A percentile compares a stretch with the other conserved stretches of the same genome.
Evolutionary conservation across 2,113 vertebrate species (phyloP).

Genomic region (Irena cyanogastra): DNA sequence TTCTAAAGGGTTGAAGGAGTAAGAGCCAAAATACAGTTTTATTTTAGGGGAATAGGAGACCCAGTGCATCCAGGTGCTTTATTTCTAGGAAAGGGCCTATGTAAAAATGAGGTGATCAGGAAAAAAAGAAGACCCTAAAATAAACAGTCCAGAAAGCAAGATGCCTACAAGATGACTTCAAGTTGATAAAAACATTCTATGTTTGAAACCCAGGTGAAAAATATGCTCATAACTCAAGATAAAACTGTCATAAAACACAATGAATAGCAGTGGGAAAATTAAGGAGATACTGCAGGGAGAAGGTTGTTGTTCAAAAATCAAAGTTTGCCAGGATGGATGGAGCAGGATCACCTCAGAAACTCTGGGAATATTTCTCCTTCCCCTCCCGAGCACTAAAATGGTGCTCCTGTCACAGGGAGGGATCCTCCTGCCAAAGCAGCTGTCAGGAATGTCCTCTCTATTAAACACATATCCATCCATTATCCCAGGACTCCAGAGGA

Average conservation of each 20-base stretch:
- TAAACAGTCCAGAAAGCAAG: neutral
- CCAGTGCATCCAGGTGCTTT: neutral
- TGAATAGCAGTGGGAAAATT: neutral
- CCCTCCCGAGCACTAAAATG: neutral
- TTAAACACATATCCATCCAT: neutral
- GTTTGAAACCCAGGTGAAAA: neutral
- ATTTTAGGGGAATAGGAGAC: neutral
- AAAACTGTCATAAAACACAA: neutral
- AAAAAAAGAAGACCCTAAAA: neutral
- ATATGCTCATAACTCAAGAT: neutral
- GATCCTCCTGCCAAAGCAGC: neutral
- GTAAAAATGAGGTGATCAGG: neutral
- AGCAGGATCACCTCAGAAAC: neutral
- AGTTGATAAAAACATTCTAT: neutral
- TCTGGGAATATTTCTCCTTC: neutral
- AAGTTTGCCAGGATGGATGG: neutral
- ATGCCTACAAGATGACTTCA: neutral
- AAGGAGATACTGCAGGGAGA: neutral
- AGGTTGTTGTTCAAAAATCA: neutral
- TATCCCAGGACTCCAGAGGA: neutral
- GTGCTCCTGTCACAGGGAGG: neutral
- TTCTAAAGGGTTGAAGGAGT: neutral
- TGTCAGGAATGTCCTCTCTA: neutral
- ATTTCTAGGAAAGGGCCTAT: neutral
- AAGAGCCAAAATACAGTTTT: neutral